Base-by-base conservation (phyloP, 1,140 invertebrate genomes). In the Bombus affinis region DNA sequence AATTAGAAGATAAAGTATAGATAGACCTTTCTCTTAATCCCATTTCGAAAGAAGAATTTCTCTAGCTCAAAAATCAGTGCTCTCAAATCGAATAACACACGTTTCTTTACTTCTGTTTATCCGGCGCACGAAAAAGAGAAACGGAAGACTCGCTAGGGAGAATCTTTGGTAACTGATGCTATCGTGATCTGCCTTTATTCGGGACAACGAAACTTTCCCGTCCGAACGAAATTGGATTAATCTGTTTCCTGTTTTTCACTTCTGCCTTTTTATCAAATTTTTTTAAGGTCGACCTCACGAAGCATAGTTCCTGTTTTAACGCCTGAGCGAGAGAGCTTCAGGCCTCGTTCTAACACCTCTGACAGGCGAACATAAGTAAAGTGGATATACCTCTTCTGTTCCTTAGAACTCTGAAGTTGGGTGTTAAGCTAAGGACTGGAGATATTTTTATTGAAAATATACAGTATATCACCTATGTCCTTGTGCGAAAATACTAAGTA, bases 191-290 rank as follows among this genome's bases (percentile, higher is more conserved):
- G 35, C 13, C 42, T 44, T 37, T 42, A 35, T 37, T 74, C 80
- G 70, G 22, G 39, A 81, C 70, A 81, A 32, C 22, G 53, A 74
- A 74, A 81, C 18, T 74, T 74, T 59, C 39, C 9, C 39, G 53
- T 74, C 35, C 70, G 6, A 47, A 25, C 6, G 22, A n/a, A 35
- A 35, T 57, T 57, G 32, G 37, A 81, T 81, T 81, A 74, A 81
- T 81, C 70, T 47, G 10, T 35, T 81, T 53, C 68, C 28, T 73
- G 79, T 81, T 81, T 44, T 39, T 71, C 13, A 59, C 37, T 32
- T 53, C 22, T n/a, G n/a, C 10, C n/a, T 71, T 73, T 25, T 74
- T 74, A 28, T 47, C 53, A 74, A 81, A 81, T 81, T 74, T 81
- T 47, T 18, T 62, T 44, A 5, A n/a, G 53, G 3, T 62, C 80